Percentiles rank a stretch among this genome's conserved stretches.
These are phyloP conservation scores for Electrophaes corylata DNA, from an alignment of 2,888 invertebrate species.

Conservation along the genomic window DNA sequence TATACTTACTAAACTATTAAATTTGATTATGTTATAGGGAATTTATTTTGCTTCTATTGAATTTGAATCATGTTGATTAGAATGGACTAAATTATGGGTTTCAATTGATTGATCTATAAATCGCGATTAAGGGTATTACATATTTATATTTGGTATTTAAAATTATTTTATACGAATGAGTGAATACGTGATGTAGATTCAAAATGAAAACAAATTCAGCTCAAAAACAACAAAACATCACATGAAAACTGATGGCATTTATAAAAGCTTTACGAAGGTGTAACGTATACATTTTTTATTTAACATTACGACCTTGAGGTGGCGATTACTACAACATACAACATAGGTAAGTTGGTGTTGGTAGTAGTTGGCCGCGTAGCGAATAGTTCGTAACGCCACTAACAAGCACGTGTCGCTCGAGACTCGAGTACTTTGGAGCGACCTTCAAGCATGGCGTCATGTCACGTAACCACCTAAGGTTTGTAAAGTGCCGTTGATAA, in stretches of 20 bases:
- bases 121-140: too few species aligned
- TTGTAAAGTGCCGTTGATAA: constrained; percentile 27
- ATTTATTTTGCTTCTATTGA: neutral
- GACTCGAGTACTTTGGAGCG: constrained; percentile 13
- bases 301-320: constrained; percentile 1
- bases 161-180: too few species aligned
- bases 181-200: too few species aligned
- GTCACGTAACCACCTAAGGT: constrained; percentile 31
- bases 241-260: too few species aligned
- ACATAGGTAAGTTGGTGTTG: neutral
- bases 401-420: constrained; percentile 24
- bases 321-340: constrained; percentile 13
- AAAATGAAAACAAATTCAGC: too few species aligned
- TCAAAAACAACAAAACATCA: too few species aligned
- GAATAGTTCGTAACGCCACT: constrained; percentile 9
- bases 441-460: constrained; percentile 27
- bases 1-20: neutral
- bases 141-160: too few species aligned
- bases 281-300: constrained; percentile 6
- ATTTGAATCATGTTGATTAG: neutral
- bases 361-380: neutral
- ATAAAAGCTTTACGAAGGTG: neutral
- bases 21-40: neutral
- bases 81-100: too few species aligned
- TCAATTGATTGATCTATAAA: too few species aligned